phyloP scores from a whole-genome alignment of 2,888 invertebrate genomes.

The Noctua janthina region DNA sequence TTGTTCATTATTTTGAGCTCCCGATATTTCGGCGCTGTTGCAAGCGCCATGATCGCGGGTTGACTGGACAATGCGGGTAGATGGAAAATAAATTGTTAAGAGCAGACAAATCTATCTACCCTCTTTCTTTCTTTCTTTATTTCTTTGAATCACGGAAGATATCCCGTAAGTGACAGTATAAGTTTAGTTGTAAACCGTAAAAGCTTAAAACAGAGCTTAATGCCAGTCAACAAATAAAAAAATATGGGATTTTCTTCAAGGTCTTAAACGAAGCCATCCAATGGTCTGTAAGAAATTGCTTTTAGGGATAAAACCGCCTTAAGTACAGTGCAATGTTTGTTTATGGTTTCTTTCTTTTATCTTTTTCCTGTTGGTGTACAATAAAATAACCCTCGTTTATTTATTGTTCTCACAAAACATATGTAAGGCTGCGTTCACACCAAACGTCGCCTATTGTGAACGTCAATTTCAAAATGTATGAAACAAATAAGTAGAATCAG shows the following conservation, averaged over 20 bases:
- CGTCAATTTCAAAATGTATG: not conserved
- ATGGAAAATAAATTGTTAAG: too few species aligned
- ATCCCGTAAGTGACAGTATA: too few species aligned
- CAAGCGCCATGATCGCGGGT: too few species aligned
- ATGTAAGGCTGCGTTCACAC: not conserved
- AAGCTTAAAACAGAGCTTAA: not conserved
- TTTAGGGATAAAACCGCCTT: not conserved
- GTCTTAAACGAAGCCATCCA: not conserved
- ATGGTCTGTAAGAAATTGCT: not conserved
- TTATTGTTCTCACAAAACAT: not conserved
- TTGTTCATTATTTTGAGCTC: too few species aligned
- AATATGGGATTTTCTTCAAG: not conserved
- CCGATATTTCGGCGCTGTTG: too few species aligned
- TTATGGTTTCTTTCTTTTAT: not conserved
- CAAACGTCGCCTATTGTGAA: not conserved
- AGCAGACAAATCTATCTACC: too few species aligned
- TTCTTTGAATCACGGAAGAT: too few species aligned
- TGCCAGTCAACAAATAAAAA: not conserved
- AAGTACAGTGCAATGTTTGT: constrained; percentile 11
- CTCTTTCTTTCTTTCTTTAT: too few species aligned
- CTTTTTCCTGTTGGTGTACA: not conserved
- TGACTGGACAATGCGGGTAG: too few species aligned
- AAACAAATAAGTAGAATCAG: not conserved
- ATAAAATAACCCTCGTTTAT: not conserved
- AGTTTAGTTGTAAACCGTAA: too few species aligned